phyloP scores from a whole-genome alignment of 2,113 vertebrate genomes.

The Harpagus bidentatus region DNA sequence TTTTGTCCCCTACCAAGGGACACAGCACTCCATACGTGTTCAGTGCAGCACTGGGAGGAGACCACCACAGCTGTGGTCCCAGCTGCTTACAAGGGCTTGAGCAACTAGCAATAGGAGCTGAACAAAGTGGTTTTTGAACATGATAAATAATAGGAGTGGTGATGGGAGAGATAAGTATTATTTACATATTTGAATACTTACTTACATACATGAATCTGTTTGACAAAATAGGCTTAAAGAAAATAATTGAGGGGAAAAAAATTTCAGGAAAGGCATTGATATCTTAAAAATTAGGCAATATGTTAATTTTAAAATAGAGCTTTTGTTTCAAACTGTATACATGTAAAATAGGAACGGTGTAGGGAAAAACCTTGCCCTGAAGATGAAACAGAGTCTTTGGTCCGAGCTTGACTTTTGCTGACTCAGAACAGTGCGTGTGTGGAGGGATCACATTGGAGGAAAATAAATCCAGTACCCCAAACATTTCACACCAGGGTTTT shows the following conservation, averaged over 20 bases:
- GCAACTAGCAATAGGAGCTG: neutral
- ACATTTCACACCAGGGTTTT: neutral
- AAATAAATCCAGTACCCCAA: neutral
- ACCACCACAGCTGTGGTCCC: neutral
- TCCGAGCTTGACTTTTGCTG: neutral
- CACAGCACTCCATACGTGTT: neutral
- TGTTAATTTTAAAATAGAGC: neutral
- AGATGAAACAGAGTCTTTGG: neutral
- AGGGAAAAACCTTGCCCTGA: neutral
- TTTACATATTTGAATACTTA: neutral
- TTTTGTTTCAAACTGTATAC: neutral
- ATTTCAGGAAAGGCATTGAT: neutral
- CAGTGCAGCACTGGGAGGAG: neutral
- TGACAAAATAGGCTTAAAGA: neutral
- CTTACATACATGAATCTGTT: neutral
- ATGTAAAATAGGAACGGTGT: neutral
- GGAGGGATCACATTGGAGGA: neutral
- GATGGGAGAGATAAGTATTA: neutral
- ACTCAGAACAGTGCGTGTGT: neutral
- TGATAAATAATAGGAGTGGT: neutral
- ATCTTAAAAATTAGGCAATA: neutral
- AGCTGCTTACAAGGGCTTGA: neutral
- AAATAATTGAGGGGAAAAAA: neutral
- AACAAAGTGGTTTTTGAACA: neutral
- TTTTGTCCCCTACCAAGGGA: neutral